Conservation (phyloP, 2,888 invertebrate genomes). For the Bimastos eiseni region DNA sequence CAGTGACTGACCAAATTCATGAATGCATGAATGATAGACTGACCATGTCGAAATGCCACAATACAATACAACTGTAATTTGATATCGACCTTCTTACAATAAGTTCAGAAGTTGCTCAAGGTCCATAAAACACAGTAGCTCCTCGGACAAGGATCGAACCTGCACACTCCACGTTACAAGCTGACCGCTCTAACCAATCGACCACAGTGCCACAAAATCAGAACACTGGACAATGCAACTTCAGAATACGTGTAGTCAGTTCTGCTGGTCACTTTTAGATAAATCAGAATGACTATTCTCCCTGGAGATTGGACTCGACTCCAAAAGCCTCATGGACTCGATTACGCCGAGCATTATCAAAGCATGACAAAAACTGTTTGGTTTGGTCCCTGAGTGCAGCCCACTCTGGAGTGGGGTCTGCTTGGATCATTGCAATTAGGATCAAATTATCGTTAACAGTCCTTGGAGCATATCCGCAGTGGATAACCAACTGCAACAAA, state of each 20-base stretch:
- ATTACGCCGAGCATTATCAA: background rate
- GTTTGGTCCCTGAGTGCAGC: background rate
- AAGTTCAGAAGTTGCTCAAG: no score
- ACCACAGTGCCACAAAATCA: no score
- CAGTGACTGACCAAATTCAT: background rate
- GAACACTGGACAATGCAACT: no score
- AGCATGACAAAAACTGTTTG: background rate
- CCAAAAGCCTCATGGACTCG: background rate
- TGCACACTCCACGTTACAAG: no score
- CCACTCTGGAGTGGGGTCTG: background rate
- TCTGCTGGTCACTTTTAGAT: background rate
- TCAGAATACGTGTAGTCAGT: background rate
- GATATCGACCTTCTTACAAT: no score
- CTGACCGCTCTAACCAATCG: no score
- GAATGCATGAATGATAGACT: background rate
- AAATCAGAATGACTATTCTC: background rate
- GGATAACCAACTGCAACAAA: background rate
- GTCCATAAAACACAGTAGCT: no score
- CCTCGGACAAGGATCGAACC: no score
- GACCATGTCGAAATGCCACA: background rate
- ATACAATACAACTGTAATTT: no score
- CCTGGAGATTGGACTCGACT: background rate
- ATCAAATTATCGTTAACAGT: background rate
- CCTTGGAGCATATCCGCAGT: background rate
- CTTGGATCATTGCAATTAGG: background rate